Conservation (phyloP, 2,797 vertebrate species). For the Periparus ater region DNA sequence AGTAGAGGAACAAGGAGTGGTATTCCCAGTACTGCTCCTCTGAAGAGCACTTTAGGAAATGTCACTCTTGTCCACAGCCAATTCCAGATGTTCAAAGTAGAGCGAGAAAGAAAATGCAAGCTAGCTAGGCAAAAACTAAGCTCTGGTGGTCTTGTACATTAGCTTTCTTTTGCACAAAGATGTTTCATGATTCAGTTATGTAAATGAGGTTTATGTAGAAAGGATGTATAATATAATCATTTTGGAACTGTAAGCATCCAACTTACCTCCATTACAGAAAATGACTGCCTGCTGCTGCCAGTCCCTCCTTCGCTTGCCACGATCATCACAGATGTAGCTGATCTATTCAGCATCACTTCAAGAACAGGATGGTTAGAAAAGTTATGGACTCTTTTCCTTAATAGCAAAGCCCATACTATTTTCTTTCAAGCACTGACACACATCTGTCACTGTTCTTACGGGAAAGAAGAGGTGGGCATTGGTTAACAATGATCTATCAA, state of each 20-base stretch:
- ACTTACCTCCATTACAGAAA: conserved; percentile 49
- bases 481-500: background rate
- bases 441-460: background rate
- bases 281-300: conserved; percentile 39
- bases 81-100: background rate
- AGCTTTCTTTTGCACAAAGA: conserved; percentile 55
- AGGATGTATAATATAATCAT: conserved; percentile 37
- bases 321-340: background rate
- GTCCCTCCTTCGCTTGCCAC: background rate
- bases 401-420: background rate
- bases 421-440: background rate
- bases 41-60: background rate
- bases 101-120: background rate
- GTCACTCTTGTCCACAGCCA: background rate
- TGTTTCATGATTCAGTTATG: conserved; percentile 41
- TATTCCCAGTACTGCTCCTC: background rate
- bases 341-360: background rate
- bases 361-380: background rate
- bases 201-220: conserved; percentile 6
- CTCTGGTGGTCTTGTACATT: conserved; percentile 43
- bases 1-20: background rate
- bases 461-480: fast-evolving
- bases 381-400: background rate
- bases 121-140: background rate
- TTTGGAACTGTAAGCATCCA: conserved; percentile 37